Evolutionary conservation across 1,140 invertebrate genomes (phyloP), one percentile per base, ranked within the genome.

Genomic region (Plodia interpunctella): DNA sequence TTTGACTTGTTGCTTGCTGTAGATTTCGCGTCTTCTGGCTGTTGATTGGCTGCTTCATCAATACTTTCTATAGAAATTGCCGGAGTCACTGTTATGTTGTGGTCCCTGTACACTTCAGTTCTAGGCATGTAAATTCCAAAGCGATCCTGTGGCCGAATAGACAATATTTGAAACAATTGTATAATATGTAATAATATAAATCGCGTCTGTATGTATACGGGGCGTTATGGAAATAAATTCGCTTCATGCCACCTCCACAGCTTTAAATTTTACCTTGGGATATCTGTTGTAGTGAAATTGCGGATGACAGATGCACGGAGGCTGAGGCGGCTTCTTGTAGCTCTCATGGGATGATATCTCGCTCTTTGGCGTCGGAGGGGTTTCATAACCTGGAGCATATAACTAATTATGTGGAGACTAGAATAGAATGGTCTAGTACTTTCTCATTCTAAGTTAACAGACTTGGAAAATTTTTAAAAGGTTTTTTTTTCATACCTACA

Each of bases 111-210:
- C 10, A 57, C 44, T 0, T 54, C 28, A 5, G 63, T 60, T n/a
- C 66, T 57, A 0, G 81, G 84, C 6, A 83, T 56, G 55, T 87
- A 87, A 15, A 87, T 83, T 8, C 84, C 84, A 35, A 87, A 87
- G 28, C 84, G 76, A 56, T 87, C 84, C 84, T 87, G 65, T 8
- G n/a, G 25, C 65, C 70, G 51, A 18, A 25, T 51, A 60, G 4
- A 5, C 4, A 28, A 9, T 28, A 28, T 9, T 35, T 32, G 13
- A 13, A 20, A 21, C 25, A 15, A 51, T 8, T 13, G 53, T 52
- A 35, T 19, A 30, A 53, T 59, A 8, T 19, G 51, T 59, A 13
- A 17, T 0, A 18, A 51, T 18, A 18, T 51, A 18, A 51, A 20
- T 18, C 9, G 15, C 8, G 9, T 10, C 9, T 51, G 5, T 3